Percentiles rank a stretch among this genome's conserved stretches.
phyloP scores from a whole-genome alignment of 1,140 invertebrate species.

The Cataglyphis hispanica region DNA sequence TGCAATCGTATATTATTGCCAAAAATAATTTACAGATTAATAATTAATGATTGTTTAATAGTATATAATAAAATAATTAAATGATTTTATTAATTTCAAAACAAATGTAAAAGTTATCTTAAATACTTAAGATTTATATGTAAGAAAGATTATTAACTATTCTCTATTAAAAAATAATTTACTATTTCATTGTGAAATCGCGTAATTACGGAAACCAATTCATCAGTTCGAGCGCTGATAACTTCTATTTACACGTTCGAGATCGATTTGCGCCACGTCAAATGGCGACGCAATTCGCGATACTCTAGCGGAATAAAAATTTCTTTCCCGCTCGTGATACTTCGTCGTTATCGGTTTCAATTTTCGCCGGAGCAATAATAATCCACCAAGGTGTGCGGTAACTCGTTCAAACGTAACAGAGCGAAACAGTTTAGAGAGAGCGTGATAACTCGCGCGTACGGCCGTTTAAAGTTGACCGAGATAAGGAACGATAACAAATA shows the following conservation, averaged over 20 bases:
- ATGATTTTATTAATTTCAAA: background rate
- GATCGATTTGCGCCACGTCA: constrained; percentile 50
- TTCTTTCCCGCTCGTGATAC: constrained; percentile 49
- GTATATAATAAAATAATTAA: background rate
- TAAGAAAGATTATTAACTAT: constrained; percentile 24
- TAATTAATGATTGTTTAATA: background rate
- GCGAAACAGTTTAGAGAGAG: constrained; percentile 63
- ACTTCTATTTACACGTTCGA: constrained; percentile 51
- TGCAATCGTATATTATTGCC: background rate
- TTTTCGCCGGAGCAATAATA: constrained; percentile 54
- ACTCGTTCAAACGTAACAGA: constrained; percentile 51
- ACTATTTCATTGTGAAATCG: background rate
- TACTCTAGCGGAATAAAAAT: constrained; percentile 44
- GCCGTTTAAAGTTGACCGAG: constrained; percentile 73
- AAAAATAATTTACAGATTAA: constrained; percentile 9
- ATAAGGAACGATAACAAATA: constrained; percentile 75
- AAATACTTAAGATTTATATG: constrained; percentile 1
- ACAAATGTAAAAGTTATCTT: background rate
- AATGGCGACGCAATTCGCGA: constrained; percentile 53
- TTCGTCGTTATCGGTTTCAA: constrained; percentile 63
- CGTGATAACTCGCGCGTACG: constrained; percentile 67
- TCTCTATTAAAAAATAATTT: constrained; percentile 6
- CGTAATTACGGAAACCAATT: constrained; percentile 47
- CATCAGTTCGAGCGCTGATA: constrained; percentile 9
- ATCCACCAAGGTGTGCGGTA: constrained; percentile 13